Base-by-base conservation (phyloP, 2,113 vertebrate genomes). In the Tychaedon coryphoeus region DNA sequence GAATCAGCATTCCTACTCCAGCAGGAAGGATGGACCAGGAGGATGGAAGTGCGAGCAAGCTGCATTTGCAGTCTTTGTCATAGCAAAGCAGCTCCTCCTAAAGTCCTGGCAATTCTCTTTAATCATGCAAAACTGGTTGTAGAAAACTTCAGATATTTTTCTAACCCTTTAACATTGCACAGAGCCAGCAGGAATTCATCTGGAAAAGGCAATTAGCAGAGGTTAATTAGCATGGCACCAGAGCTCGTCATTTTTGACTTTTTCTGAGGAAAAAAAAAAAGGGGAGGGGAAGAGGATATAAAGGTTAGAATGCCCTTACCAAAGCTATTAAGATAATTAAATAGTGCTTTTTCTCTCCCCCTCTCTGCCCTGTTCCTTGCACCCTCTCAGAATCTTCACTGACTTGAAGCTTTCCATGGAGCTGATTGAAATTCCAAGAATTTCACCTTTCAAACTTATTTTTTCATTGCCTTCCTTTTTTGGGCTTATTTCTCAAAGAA, bases 41-140 rank as follows among this genome's bases (percentile, higher is more conserved):
- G 75, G 31, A 51, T 33, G 8, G 3, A 81, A 60, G 9, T 4
- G 14, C 0, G 0, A 38, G 14, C 33, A 61, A 19, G 70, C 9
- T 70, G 56, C 34, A 57, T 73, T 60, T 75, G 36, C 31, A 83
- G 51, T 38, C 28, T 14, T 90, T 24, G 57, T 29, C 24, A 14
- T 5, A 45, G 56, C 34, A 65, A 73, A 89, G 40, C 12, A 70
- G 54, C 25, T 69, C 42, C 51, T 79, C 54, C 15, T 36, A 89
- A 56, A 2, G 19, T 26, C 38, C 40, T 34, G 45, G 43, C 12
- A 2, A 6, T 47, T 84, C 50, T 26, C 58, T 31, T 80, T 29
- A 18, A 40, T 53, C 5, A 2, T 4, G 29, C 34, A 19, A 20
- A 77, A 42, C 5, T 40, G 36, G 36, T 31, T 38, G 36, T 12